These are phyloP conservation scores for Dryobates pubescens DNA, from an alignment of 2,797 vertebrate genomes.

Conservation along the genomic window DNA sequence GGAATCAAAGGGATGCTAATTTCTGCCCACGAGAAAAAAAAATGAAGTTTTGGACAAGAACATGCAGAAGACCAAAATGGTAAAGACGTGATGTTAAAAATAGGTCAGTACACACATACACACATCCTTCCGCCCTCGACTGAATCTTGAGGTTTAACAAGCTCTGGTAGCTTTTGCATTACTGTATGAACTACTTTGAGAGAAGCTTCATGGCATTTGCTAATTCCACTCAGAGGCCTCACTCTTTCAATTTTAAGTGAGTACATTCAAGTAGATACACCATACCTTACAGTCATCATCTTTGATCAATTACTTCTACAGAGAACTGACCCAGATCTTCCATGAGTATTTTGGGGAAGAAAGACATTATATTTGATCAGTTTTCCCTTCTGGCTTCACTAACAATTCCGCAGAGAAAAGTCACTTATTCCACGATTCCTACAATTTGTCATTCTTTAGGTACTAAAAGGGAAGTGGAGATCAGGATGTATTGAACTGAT, in stretches of 20 bases:
- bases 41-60: neutral
- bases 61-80: neutral
- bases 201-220: neutral
- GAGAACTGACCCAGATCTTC: neutral
- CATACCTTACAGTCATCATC: neutral
- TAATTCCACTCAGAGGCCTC: neutral
- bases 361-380: neutral
- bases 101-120: neutral
- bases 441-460: neutral
- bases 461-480: neutral
- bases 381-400: neutral
- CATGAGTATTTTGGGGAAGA: neutral
- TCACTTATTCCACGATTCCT: neutral
- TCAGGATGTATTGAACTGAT: neutral
- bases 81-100: neutral
- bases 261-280: neutral
- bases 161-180: neutral
- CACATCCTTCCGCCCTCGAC: neutral
- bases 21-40: neutral
- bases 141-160: neutral
- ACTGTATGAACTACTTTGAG: neutral
- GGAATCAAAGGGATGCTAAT: neutral
- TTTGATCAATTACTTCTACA: neutral
- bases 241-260: neutral
- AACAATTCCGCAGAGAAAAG: neutral